Evolutionary conservation across 1,140 invertebrate species (phyloP), one percentile per base, ranked within the genome.

Genomic region (Idris sp.): DNA sequence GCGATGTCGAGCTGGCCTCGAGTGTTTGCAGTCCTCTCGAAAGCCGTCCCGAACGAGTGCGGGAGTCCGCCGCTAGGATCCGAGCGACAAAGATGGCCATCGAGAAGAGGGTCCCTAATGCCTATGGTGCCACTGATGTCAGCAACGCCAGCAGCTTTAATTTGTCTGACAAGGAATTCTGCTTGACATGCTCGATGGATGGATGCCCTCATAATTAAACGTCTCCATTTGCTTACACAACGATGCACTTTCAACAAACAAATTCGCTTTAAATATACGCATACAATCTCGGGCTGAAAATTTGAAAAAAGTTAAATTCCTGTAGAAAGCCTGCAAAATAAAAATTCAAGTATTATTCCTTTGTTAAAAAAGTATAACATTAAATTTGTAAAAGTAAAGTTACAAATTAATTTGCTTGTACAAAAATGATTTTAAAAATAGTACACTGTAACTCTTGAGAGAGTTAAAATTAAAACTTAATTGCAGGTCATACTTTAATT

Each of bases 21-120:
- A 83, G 82, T 83, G 82, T 83, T 83, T 82, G 80, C 82, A 79
- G 79, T 80, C 77, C 82, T 82, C 82, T 83, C 77, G 69, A 83
- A 81, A 78, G 69, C 53, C 71, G 73, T 56, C 68, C 67, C 58
- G 72, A 74, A 62, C 58, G 67, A 77, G 75, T 76, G 59, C 76
- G 71, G 59, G 54, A 77, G 76, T 71, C 49, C 62, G 68, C 62
- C 40, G 72, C 61, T 41, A 53, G 54, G 43, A 61, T 26, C 28
- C 46, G 30, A 44, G 8, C 19, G 48, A 61, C 54, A 36, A 14
- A 54, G 67, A 71, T 30, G 28, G 26, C 53, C 15, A 51, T 36
- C 28, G 41, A 10, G 18, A 26, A 8, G 1, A 49, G n/a, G n/a
- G 35, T 28, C 51, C 51, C 51, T 14, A 43, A 41, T 41, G 44